A percentile compares a stretch with the other conserved stretches of the same genome.
Conservation (phyloP, 2,888 invertebrate genomes). For the Ptilodon capucinus region DNA sequence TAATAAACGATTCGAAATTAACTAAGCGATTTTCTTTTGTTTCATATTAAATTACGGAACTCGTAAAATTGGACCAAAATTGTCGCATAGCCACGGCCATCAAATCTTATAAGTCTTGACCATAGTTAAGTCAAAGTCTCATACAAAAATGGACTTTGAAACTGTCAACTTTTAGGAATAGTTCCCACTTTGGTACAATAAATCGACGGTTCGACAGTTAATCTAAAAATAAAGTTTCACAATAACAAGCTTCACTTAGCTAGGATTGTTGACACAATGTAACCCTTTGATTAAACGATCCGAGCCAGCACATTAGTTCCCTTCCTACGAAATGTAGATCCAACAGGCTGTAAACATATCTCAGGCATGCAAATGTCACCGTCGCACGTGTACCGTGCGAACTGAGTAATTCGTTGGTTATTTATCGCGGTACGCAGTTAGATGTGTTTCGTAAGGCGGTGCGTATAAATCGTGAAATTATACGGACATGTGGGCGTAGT, state of each 20-base stretch:
- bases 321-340: slow-evolving; percentile 36
- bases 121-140: no score
- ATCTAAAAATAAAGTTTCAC: not conserved
- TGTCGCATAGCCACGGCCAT: no score
- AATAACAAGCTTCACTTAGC: not conserved
- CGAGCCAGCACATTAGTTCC: slow-evolving; percentile 29
- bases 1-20: no score
- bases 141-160: no score
- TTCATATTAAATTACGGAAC: no score
- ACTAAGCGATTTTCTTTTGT: no score
- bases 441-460: slow-evolving; percentile 71
- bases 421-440: slow-evolving; percentile 64
- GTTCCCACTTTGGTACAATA: no score
- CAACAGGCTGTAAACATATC: slow-evolving; percentile 58
- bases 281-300: slow-evolving; percentile 41
- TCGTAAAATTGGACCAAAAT: no score
- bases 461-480: slow-evolving; percentile 75
- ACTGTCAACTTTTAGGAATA: no score
- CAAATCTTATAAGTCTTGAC: no score
- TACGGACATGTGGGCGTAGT: slow-evolving; percentile 71
- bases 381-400: slow-evolving; percentile 56
- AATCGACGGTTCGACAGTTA: no score
- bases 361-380: slow-evolving; percentile 72
- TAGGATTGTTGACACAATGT: not conserved
- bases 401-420: slow-evolving; percentile 75